Evolutionary conservation across 1,140 invertebrate genomes (phyloP).

Genomic region (Achroia grisella): DNA sequence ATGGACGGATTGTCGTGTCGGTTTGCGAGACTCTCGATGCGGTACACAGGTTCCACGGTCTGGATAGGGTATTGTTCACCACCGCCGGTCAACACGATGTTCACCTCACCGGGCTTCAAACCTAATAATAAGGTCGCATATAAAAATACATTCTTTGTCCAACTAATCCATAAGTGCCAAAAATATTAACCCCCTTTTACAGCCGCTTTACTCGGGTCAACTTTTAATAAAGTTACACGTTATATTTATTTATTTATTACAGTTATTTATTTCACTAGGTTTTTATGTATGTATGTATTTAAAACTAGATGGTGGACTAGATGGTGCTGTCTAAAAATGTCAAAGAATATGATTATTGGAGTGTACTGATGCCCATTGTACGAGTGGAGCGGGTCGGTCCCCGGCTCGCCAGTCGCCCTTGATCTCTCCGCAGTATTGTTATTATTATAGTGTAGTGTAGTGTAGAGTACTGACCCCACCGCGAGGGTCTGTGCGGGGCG

Average conservation of each 20-base stretch:
- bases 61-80: conserved; percentile 6
- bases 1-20: conserved; percentile 26
- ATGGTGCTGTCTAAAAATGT: no score
- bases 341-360: no score
- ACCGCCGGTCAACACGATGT: conserved; percentile 55
- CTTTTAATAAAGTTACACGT: no score
- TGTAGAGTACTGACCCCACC: conserved; percentile 43
- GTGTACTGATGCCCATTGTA: conserved; percentile 46
- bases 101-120: conserved; percentile 55
- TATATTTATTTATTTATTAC: no score
- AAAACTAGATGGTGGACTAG: no score
- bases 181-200: no score
- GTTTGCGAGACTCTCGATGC: conserved; percentile 48
- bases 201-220: no score
- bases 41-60: conserved; percentile 29
- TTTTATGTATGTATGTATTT: no score
- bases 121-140: conserved; percentile 33
- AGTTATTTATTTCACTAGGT: no score
- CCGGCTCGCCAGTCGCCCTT: conserved; percentile 63
- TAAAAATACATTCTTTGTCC: no score
- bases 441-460: no score
- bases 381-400: conserved; percentile 21
- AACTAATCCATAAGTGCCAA: no score
- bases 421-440: conserved; percentile 63
- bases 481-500: conserved; percentile 25